Evolutionary conservation across 2,888 invertebrate genomes (phyloP).

Genomic region (Boloria selene): DNA sequence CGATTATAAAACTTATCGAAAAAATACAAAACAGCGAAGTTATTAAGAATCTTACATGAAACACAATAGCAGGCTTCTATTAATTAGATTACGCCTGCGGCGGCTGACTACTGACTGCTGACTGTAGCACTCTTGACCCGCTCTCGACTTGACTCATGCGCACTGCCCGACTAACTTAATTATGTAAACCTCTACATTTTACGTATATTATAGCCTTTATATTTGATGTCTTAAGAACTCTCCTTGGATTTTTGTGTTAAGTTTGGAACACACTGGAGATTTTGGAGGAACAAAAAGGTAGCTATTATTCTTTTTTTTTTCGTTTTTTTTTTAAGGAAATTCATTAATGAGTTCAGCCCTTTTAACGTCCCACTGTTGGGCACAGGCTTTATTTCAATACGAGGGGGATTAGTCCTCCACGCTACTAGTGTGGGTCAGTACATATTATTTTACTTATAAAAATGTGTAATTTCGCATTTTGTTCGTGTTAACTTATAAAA

Average conservation of each 20-base stretch:
- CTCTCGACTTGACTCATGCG: constrained; percentile 64
- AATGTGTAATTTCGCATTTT: too few species aligned
- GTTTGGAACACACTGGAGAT: background rate
- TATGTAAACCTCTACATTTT: constrained; percentile 42
- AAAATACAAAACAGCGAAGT: background rate
- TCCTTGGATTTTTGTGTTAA: constrained; percentile 2
- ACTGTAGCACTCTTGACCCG: constrained; percentile 46
- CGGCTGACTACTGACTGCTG: constrained; percentile 46
- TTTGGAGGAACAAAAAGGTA: background rate
- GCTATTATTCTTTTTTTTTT: background rate
- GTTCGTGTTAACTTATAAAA: too few species aligned
- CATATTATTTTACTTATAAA: too few species aligned
- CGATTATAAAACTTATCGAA: background rate
- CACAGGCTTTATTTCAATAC: too few species aligned
- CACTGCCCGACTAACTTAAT: constrained; percentile 50
- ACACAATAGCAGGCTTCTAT: constrained; percentile 20
- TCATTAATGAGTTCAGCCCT: too few species aligned
- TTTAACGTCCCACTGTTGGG: too few species aligned
- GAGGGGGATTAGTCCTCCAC: too few species aligned
- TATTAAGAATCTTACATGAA: constrained; percentile 17
- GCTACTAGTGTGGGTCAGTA: too few species aligned
- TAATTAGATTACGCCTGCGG: constrained; percentile 56
- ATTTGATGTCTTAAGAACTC: constrained; percentile 7
- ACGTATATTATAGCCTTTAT: constrained; percentile 14
- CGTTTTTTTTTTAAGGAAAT: too few species aligned